Evolutionary conservation across 1,140 invertebrate species (phyloP), one percentile per base, ranked within the genome.

Genomic region (Brachionus manjavacas): DNA sequence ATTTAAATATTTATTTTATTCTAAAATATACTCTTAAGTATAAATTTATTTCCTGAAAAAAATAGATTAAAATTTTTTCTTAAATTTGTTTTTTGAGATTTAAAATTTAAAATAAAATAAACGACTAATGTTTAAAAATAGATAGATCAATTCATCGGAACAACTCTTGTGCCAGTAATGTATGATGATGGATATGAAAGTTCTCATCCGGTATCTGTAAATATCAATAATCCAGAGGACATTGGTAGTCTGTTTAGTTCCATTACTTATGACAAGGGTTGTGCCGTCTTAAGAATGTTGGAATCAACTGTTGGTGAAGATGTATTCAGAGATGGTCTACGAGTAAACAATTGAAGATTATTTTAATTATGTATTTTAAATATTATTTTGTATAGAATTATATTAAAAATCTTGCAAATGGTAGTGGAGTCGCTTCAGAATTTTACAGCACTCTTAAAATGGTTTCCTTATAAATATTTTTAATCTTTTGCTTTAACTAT

Each of bases 171-270:
- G 1, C 43, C 66, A 20, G 66, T 72, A 20, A 84, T 84, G 83
- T 74, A 68, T 14, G 70, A 74, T 84, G 83, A 84, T 66, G 83
- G 43, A 46, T 68, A 76, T 43, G n/a, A 25, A 35, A 68, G 25
- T 70, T 83, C 81, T 31, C 81, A 83, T 83, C 35, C 81, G 2
- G 52, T 83, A 14, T 46, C 60, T 46, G 81, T 83, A n/a, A 64
- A 49, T 35, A 25, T 83, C 11, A 31, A 8, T 46, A 49, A 83
- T 43, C 80, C 80, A 11, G 46, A 68, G 23, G 95, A 98, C 89
- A 96, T 98, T 11, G 93, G 93, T 85, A 94, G 96, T 88, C 95
- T 97, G 83, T 98, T 98, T 88, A 96, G 98, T 88, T 91, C 92
- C 60, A 97, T 98, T 85, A 97, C 95, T 0, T 98, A 98, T 87